Evolutionary conservation across 2,888 invertebrate species (phyloP), one percentile per base, ranked within the genome.

Genomic region (Melanostoma scalare): DNA sequence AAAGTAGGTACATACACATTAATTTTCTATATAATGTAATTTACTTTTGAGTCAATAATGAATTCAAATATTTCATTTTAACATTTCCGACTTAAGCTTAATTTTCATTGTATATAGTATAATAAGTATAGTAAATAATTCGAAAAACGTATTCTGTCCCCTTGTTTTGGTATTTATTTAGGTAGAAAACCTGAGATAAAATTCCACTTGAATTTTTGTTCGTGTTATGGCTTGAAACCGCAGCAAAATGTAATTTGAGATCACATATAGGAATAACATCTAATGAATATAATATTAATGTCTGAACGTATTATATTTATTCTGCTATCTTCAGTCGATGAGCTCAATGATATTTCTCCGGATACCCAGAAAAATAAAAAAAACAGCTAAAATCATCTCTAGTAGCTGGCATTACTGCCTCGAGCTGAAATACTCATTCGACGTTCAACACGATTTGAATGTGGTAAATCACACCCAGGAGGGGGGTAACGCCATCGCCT

Each of bases 381-480:
- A 81, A 81, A 44, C 42, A 77, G 38, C 52, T 46, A 71, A 50
- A 55, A 55, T 44, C 58, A 48, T 42, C 33, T 20, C 67, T 81
- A 90, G 85, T 91, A 91, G 84, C 91, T 91, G 63, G 90, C 90
- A 87, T 91, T 91, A 81, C 90, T 91, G 85, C 91, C 91, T 42
- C 91, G 86, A 93, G 95, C 95, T 48, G 96, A 95, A 81, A 96
- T 96, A 88, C 96, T 96, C 95, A 96, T 95, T 82, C 96, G 92
- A 42, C 96, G 92, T 58, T 94, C 93, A 0, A 93, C 93, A 3
- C 92, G 92, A 81, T 92, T 92, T 1, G 93, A 92, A 82, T 91
- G 91, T 0, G 92, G 92, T 58, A 91, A 86, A 8, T 91, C 89
- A 33, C 91, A 91, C 8, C 90, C 89, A 0, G 93, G 92, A 6